phyloP scores from a whole-genome alignment of 2,888 invertebrate species.

The Ichneumoninae sp. region DNA sequence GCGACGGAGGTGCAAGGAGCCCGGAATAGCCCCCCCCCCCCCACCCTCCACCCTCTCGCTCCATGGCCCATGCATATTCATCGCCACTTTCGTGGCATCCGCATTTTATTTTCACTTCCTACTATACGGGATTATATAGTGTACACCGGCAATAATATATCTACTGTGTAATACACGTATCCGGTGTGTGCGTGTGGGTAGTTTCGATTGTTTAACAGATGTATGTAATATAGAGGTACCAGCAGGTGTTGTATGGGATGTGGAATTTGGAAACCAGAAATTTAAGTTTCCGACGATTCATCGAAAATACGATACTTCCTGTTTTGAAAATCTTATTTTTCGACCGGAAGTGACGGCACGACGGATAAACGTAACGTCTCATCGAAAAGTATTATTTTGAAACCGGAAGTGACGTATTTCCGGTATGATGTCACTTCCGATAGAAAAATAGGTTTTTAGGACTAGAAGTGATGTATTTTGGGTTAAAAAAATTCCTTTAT shows the following conservation, averaged over 20 bases:
- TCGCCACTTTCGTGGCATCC: constrained; percentile 59
- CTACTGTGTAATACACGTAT: background rate
- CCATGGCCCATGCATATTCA: constrained; percentile 58
- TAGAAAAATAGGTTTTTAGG: too few species aligned
- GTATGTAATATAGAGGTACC: background rate
- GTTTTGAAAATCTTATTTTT: background rate
- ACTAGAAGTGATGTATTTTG: too few species aligned
- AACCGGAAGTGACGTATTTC: too few species aligned
- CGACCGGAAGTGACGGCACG: background rate
- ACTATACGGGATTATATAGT: constrained; percentile 40
- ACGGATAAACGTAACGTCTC: too few species aligned
- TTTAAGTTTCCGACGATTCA: too few species aligned
- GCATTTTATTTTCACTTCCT: constrained; percentile 62
- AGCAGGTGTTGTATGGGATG: background rate
- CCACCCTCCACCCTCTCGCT: background rate
- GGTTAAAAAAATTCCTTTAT: too few species aligned
- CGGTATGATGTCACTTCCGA: too few species aligned
- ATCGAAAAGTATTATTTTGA: too few species aligned
- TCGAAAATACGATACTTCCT: background rate
- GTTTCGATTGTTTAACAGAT: constrained; percentile 24
- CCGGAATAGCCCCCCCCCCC: background rate
- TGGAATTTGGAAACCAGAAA: too few species aligned
- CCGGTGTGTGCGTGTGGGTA: constrained; percentile 11
- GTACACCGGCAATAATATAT: constrained; percentile 32
- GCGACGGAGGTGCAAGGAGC: constrained; percentile 10